phyloP scores from a whole-genome alignment of 2,113 vertebrate genomes.

The Synodontis membranacea region DNA sequence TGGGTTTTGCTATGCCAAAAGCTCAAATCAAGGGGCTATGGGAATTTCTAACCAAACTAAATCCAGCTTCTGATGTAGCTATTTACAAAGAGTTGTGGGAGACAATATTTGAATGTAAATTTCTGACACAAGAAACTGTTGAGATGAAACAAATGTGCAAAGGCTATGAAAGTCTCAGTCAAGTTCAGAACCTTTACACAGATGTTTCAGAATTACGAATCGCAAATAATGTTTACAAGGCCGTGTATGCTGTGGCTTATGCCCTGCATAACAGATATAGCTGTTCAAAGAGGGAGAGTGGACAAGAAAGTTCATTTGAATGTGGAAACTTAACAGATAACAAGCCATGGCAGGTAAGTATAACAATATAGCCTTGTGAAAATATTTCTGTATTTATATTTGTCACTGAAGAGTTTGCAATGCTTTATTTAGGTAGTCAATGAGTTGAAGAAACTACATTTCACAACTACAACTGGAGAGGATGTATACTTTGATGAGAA shows the following conservation, averaged over 20 bases:
- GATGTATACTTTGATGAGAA: constrained; percentile 59
- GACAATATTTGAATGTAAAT: too few species aligned
- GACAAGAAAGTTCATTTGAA: constrained; percentile 4
- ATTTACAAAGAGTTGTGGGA: too few species aligned
- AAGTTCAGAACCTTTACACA: constrained; percentile 65
- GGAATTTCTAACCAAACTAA: too few species aligned
- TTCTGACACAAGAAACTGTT: constrained; percentile 50
- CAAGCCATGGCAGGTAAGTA: constrained; percentile 55
- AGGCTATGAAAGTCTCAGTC: constrained; percentile 52
- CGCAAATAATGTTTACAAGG: constrained; percentile 64
- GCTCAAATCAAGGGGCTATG: too few species aligned
- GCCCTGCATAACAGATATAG: constrained; percentile 46
- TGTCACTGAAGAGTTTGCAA: neutral
- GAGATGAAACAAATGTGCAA: constrained; percentile 36
- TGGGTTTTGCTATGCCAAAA: constrained; percentile 62
- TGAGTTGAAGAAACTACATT: constrained; percentile 49
- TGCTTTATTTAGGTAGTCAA: constrained; percentile 49
- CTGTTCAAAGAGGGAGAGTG: too few species aligned
- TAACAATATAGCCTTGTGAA: neutral
- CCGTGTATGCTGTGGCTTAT: constrained; percentile 59
- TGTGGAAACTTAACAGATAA: constrained; percentile 37
- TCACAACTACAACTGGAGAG: constrained; percentile 45
- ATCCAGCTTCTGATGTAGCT: too few species aligned
- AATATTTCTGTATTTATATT: neutral
- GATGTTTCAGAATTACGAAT: constrained; percentile 70